A percentile compares a stretch with the other conserved stretches of the same genome.
Conservation (phyloP, 2,113 vertebrate genomes). For the Saimiri boliviensis region DNA sequence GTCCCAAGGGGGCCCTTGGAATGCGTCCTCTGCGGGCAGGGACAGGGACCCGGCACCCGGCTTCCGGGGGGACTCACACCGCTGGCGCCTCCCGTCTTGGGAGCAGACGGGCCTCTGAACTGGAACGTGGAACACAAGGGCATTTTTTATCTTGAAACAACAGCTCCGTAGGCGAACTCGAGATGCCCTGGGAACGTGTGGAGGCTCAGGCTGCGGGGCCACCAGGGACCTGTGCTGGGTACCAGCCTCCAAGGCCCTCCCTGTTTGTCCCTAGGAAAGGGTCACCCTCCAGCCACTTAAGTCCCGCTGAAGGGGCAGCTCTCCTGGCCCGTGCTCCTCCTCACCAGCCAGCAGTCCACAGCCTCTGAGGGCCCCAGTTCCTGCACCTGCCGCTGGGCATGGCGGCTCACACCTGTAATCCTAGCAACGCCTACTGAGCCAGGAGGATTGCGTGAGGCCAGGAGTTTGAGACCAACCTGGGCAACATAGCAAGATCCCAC, state of each 20-base stretch:
- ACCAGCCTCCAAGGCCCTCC: no score
- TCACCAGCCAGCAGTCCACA: fast-evolving
- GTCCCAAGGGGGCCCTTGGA: not conserved
- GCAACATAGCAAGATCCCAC: not conserved
- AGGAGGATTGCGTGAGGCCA: not conserved
- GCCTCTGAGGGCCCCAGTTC: not conserved
- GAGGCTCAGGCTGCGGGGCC: not conserved
- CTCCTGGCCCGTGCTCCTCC: no score
- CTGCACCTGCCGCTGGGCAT: not conserved
- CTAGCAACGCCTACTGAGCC: not conserved
- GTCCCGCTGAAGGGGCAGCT: not conserved
- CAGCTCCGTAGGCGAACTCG: fast-evolving
- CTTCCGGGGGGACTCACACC: not conserved
- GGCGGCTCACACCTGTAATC: not conserved
- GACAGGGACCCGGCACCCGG: not conserved
- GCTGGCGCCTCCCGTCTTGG: not conserved
- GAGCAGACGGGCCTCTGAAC: not conserved
- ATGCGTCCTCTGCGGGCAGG: not conserved
- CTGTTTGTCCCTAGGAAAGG: not conserved
- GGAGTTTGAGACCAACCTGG: not conserved
- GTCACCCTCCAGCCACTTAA: not conserved
- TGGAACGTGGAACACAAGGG: not conserved
- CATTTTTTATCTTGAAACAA: not conserved
- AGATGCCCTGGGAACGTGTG: not conserved
- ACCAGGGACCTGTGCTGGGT: not conserved